Evolutionary conservation across 1,140 invertebrate genomes (phyloP), one percentile per base, ranked within the genome.

Genomic region (Diabrotica undecimpunctata): DNA sequence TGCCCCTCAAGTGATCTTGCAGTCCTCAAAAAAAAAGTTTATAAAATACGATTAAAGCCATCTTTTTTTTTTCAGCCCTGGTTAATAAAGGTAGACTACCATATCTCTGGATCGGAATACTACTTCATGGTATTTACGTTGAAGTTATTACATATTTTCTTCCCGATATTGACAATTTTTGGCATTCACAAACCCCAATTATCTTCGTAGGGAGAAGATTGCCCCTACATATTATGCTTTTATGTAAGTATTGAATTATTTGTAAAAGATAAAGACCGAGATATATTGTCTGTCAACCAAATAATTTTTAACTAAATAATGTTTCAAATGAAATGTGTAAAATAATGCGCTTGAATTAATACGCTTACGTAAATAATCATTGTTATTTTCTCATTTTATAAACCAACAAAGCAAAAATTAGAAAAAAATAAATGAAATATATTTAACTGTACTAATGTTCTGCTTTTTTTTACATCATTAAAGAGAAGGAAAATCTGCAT

Each of bases 121-220:
- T 90, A 61, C 71, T 90, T 5, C 88, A 91, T 75, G 90, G 90
- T 8, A 66, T 87, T 7, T 80, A 84, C 5, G 80, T 87, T 6
- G 88, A 90, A 78, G 76, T 77, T 61, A 70, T 87, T n/a, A 82
- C 80, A 61, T 89, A 88, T 72, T 79, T 81, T 68, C 69, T 85
- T 41, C 81, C 88, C 0, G 86, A 88, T 67, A 81, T 87, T 0
- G 88, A 92, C 74, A 91, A 90, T 76, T 91, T 91, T 75, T 92
- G 90, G 90, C 89, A 91, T 76, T 86, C 88, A 7, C 88, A 90
- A 78, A 87, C 87, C 0, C 86, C 88, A 5, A 77, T 91, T 8
- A 87, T 89, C 66, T 82, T 92, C 14, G 76, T 91, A 7, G 88
- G 88, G 13, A 77, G 82, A 38, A 78, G 90, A 59, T 74, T 90